Percentiles rank a stretch among this genome's conserved stretches.
phyloP scores from a whole-genome alignment of 2,113 vertebrate species.

The Hemicordylus capensis region DNA sequence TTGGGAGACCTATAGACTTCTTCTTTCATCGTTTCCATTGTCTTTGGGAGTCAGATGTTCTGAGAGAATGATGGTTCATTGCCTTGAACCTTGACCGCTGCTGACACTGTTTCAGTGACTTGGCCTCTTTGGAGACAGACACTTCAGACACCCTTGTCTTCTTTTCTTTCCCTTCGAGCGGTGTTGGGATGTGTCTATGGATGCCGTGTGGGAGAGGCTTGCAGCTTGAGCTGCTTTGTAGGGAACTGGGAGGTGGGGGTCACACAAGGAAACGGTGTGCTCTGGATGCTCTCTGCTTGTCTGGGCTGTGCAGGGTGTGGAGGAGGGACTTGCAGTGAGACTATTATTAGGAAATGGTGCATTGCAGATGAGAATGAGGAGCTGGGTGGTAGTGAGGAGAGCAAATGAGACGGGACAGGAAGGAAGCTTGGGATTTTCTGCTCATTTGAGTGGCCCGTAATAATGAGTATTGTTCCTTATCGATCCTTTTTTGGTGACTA shows the following conservation, averaged over 20 bases:
- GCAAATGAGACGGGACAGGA: not conserved
- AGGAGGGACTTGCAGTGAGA: slow-evolving; percentile 63
- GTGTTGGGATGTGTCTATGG: not conserved
- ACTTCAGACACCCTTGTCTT: too few species aligned
- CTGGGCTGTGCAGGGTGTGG: not conserved
- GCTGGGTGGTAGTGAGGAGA: slow-evolving; percentile 13
- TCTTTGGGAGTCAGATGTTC: too few species aligned
- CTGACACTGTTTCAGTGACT: not conserved
- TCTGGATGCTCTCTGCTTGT: not conserved
- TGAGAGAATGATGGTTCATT: not conserved
- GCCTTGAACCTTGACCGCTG: not conserved
- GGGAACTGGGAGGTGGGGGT: not conserved
- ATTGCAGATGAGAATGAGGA: slow-evolving; percentile 69
- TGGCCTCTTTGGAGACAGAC: not conserved
- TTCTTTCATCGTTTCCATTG: not conserved
- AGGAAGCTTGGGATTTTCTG: rapidly evolving
- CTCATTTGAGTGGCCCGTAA: not conserved
- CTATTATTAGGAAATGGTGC: slow-evolving; percentile 79
- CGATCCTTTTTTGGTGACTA: not conserved
- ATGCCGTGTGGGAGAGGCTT: rapidly evolving
- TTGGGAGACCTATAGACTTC: not conserved
- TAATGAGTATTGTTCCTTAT: not conserved
- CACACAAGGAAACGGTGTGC: not conserved
- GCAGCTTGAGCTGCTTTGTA: not conserved
- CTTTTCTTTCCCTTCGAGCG: not conserved